Base-by-base conservation (phyloP, 2,797 vertebrate species). In the Hyperoplus immaculatus region DNA sequence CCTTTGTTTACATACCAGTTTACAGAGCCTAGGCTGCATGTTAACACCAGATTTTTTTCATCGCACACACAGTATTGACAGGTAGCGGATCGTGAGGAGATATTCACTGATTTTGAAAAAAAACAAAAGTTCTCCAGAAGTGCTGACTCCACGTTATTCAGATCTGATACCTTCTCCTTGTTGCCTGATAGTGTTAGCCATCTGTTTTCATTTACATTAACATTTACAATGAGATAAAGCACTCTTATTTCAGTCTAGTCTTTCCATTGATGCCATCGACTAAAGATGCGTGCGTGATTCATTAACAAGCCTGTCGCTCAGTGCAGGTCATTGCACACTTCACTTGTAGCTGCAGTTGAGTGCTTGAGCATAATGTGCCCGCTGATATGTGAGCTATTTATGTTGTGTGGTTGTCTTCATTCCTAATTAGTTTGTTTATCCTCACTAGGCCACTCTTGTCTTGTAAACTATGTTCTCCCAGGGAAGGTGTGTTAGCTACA, bases 351-450 rank as follows among this genome's bases (percentile, higher is more conserved):
- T 78, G 68, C 89, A 89, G 83, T 87, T 85, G 81, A 90, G 86
- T 83, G 84, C 74, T 75, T 84, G 61, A 83, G 53, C 69, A 87
- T 82, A 87, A 91, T 77, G 78, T 74, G 58, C 64, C 71, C 69
- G 80, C 69, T 82, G 82, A 87, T 80, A 79, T 71, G 53, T 39
- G 72, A 82, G 80, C 67, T 82, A 80, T 87, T 88, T 83, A 81
- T 70, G 60, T 72, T 75, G 62, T 50, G 55, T 65, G 46, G 41
- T 66, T 15, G 18, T 81, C 66, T 79, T 80, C 68, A 63, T 53
- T 70, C 61, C 57, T 76, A 72, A 87, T 89, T 78, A 76, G 65
- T 88, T 78, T 78, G 71, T 87, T 83, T 78, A 64, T 63, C 50
- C 43, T 64, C 45, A 81, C 57, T 57, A 39, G 38, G 41, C 29